Percentiles rank a stretch among this genome's conserved stretches.
These are phyloP conservation scores for Helarctos malayanus DNA, from an alignment of 2,797 vertebrate genomes.

Conservation along the genomic window DNA sequence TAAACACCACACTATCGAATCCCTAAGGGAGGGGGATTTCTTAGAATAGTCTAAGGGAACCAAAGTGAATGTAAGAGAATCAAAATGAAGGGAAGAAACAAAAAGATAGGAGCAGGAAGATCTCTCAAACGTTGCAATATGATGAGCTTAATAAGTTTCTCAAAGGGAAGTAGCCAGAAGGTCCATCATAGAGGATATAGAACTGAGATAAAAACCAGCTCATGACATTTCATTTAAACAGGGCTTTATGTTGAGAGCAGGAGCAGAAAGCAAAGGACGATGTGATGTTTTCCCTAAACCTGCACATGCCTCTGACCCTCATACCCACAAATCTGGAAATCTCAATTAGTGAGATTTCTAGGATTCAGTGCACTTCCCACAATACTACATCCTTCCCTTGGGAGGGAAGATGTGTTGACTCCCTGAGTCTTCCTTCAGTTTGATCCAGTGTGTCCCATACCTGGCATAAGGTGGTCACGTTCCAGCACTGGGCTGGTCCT, in stretches of 20 bases:
- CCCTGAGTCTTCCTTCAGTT: background rate
- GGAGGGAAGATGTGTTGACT: background rate
- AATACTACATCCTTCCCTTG: background rate
- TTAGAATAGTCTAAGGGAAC: constrained; percentile 10
- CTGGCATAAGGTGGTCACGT: background rate
- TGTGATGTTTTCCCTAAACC: background rate
- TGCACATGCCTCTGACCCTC: background rate
- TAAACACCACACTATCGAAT: constrained; percentile 9
- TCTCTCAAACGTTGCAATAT: background rate
- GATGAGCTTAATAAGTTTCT: background rate
- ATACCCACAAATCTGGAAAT: background rate
- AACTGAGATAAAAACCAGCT: background rate
- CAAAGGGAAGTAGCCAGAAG: background rate
- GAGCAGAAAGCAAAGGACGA: background rate
- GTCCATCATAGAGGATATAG: background rate
- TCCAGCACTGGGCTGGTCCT: background rate
- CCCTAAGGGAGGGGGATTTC: background rate
- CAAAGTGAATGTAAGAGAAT: background rate
- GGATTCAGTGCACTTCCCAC: background rate
- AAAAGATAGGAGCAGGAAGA: background rate
- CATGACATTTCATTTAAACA: background rate
- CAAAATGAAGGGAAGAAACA: constrained; percentile 23
- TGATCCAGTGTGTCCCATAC: background rate
- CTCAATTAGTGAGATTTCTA: background rate
- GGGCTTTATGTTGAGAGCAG: background rate